phyloP scores from a whole-genome alignment of 2,888 invertebrate species.

The Acronicta psi region DNA sequence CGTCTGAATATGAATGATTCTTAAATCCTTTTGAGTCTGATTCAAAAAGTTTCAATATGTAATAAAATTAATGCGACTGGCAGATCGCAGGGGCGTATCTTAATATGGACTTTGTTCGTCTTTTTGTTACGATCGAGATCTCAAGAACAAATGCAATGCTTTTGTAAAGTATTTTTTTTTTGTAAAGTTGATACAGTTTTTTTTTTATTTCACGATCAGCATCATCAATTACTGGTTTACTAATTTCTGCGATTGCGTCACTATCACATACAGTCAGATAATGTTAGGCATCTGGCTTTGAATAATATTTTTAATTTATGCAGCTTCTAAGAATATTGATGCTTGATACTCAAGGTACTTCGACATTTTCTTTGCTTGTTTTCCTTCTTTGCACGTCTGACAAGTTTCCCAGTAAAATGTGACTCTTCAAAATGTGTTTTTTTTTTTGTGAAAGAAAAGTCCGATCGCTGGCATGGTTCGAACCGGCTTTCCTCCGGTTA shows the following conservation, averaged over 20 bases:
- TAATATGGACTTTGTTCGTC: conserved; percentile 42
- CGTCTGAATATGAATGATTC: neutral
- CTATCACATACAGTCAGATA: conserved; percentile 8
- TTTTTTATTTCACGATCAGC: too few relatives aligned
- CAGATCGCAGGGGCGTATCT: conserved; percentile 49
- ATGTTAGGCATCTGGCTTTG: conserved; percentile 19
- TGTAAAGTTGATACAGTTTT: conserved; percentile 8
- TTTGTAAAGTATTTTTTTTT: conserved; percentile 28
- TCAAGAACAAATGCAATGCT: conserved; percentile 30
- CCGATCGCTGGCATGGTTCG: too few relatives aligned
- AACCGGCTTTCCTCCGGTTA: too few relatives aligned
- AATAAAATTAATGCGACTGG: conserved; percentile 54
- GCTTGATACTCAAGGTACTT: conserved; percentile 22
- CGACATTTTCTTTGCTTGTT: conserved; percentile 10
- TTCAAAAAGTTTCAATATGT: conserved; percentile 33
- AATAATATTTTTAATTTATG: conserved; percentile 27
- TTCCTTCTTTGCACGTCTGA: conserved; percentile 1
- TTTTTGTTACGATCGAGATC: conserved; percentile 49
- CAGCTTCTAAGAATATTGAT: conserved; percentile 33
- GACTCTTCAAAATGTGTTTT: too few relatives aligned
- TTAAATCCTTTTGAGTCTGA: conserved; percentile 4
- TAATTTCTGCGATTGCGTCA: conserved; percentile 31
- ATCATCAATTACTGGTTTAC: conserved; percentile 24
- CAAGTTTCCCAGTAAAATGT: too few relatives aligned
- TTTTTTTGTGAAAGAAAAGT: too few relatives aligned